phyloP scores from a whole-genome alignment of 2,797 vertebrate species.

The Sebastes aleutianus region DNA sequence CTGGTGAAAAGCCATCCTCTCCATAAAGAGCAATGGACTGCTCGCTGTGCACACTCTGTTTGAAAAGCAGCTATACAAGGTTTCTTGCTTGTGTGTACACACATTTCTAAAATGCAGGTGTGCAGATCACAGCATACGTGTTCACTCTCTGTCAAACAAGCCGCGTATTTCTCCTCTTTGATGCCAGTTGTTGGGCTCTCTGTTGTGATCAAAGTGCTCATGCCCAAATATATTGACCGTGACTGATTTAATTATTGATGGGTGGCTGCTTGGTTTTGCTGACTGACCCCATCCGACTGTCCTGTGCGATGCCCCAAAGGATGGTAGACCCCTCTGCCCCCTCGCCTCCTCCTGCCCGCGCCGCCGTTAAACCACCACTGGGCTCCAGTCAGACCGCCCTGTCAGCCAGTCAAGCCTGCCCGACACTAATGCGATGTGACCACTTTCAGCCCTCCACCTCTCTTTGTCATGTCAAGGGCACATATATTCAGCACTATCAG shows the following conservation, averaged over 20 bases:
- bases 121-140: background rate
- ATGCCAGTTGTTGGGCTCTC: slow-evolving; percentile 18
- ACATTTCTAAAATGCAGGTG: background rate
- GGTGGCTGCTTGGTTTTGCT: slow-evolving; percentile 74
- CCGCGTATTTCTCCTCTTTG: slow-evolving; percentile 17
- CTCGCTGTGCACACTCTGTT: slow-evolving; percentile 24
- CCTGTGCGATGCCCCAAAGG: slow-evolving; percentile 54
- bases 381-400: slow-evolving; percentile 61
- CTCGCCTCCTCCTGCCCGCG: slow-evolving; percentile 42
- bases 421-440: slow-evolving; percentile 74
- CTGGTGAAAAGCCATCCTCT: slow-evolving; percentile 63
- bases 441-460: slow-evolving; percentile 63
- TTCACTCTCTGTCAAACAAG: slow-evolving; percentile 3
- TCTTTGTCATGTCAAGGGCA: slow-evolving; percentile 72
- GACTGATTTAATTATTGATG: slow-evolving; percentile 76
- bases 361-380: slow-evolving; percentile 48
- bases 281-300: slow-evolving; percentile 69
- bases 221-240: slow-evolving; percentile 71
- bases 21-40: slow-evolving; percentile 59
- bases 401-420: slow-evolving; percentile 62
- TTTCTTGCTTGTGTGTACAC: background rate
- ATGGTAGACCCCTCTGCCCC: slow-evolving; percentile 41
- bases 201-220: slow-evolving; percentile 60
- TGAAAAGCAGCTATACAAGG: background rate
- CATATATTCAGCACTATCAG: slow-evolving; percentile 64